Evolutionary conservation across 1,140 invertebrate genomes (phyloP).

Genomic region (Schlechtendalia chinensis): DNA sequence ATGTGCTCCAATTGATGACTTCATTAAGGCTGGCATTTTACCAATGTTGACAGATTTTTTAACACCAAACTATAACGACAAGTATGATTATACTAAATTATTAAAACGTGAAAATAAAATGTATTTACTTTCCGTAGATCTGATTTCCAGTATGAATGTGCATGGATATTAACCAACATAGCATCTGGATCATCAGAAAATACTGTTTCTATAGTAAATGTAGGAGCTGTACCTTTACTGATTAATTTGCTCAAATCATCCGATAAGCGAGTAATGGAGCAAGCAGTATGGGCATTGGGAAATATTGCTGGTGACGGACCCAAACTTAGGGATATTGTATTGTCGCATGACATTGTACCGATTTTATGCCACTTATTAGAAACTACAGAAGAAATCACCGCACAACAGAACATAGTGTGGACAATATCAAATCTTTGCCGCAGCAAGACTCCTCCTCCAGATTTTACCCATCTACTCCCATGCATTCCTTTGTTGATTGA

Average conservation of each 20-base stretch:
- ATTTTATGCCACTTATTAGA: constrained; percentile 23
- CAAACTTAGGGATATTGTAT: constrained; percentile 71
- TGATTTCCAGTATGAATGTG: constrained; percentile 93
- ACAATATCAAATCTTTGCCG: constrained; percentile 89
- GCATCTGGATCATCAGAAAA: constrained; percentile 74
- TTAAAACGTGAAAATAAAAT: constrained; percentile 1
- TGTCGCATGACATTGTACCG: constrained; percentile 64
- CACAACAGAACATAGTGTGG: constrained; percentile 77
- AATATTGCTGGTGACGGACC: constrained; percentile 94
- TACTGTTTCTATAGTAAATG: constrained; percentile 67
- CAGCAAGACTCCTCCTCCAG: constrained; percentile 84
- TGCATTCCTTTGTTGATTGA: constrained; percentile 78
- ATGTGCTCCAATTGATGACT: constrained; percentile 89
- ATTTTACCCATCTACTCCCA: constrained; percentile 73
- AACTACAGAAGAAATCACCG: constrained; percentile 51
- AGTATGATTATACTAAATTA: constrained; percentile 19
- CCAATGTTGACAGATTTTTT: constrained; percentile 76
- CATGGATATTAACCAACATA: constrained; percentile 98
- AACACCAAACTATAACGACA: constrained; percentile 28
- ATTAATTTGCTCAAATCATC: constrained; percentile 72
- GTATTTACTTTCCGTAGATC: constrained; percentile 61
- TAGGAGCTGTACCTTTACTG: constrained; percentile 84
- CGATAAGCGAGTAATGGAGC: constrained; percentile 82
- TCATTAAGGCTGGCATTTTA: constrained; percentile 85
- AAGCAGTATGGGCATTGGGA: constrained; percentile 96